Conservation (phyloP, 2,113 vertebrate genomes). For the Halichoerus grypus region DNA sequence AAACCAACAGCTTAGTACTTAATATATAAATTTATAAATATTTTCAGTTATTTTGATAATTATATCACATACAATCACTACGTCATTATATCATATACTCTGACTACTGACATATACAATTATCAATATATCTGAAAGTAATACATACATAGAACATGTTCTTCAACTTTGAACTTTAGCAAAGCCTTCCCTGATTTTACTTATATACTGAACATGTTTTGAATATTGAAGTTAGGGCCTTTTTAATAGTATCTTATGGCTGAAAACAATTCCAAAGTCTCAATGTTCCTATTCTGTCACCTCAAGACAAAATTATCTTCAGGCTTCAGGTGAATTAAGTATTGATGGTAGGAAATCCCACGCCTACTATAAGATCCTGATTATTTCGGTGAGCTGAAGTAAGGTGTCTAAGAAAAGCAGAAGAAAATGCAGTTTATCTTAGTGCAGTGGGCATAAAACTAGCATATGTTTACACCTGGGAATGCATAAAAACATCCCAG, state of each 20-base stretch:
- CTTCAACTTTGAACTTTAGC: background rate
- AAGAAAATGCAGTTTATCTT: background rate
- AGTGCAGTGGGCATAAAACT: background rate
- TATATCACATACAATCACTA: background rate
- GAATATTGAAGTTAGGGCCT: background rate
- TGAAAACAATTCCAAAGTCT: background rate
- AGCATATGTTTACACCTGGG: background rate
- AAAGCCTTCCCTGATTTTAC: constrained; percentile 4
- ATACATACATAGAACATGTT: background rate
- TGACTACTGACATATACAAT: background rate
- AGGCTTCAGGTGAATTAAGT: constrained; percentile 21
- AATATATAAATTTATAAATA: background rate
- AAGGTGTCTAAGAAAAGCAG: background rate
- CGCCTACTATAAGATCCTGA: background rate
- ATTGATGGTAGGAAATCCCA: background rate
- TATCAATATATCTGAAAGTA: background rate
- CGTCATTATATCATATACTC: background rate
- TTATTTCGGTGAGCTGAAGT: constrained; percentile 52
- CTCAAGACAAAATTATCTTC: constrained; percentile 32
- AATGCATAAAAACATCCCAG: background rate
- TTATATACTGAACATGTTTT: background rate
- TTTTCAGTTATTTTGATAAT: background rate
- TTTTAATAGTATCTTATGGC: background rate
- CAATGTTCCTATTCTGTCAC: background rate
- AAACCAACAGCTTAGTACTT: background rate